phyloP scores from a whole-genome alignment of 2,888 invertebrate species.

The Eristalinus aeneus region DNA sequence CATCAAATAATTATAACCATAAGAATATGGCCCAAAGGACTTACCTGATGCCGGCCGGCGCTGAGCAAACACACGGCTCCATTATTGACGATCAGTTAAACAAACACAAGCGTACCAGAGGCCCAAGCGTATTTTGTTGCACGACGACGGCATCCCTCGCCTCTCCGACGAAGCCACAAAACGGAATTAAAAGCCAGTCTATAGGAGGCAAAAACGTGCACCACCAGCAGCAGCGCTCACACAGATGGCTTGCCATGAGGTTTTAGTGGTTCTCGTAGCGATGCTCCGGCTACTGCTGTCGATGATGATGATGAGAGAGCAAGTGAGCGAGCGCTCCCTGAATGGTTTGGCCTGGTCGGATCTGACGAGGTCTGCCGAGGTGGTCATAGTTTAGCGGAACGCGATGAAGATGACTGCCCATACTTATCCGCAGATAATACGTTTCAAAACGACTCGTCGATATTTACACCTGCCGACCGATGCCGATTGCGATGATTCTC shows the following conservation, averaged over 20 bases:
- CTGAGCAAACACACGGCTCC: constrained; percentile 64
- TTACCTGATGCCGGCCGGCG: constrained; percentile 55
- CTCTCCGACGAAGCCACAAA: constrained; percentile 44
- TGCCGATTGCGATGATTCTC: neutral
- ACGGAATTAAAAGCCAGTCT: constrained; percentile 64
- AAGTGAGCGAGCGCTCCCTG: neutral
- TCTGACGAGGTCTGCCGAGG: constrained; percentile 2
- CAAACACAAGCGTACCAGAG: constrained; percentile 55
- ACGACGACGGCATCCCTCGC: neutral
- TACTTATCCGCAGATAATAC: neutral
- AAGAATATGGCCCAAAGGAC: constrained; percentile 67
- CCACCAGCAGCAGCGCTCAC: constrained; percentile 2
- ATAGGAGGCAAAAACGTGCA: constrained; percentile 54
- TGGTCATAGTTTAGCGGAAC: neutral
- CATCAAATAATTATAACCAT: constrained; percentile 70
- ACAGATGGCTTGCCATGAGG: constrained; percentile 15
- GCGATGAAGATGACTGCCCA: neutral
- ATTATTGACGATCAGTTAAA: constrained; percentile 70
- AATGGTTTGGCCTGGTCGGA: constrained; percentile 1
- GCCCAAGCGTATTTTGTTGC: constrained; percentile 22
- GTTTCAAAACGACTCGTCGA: neutral
- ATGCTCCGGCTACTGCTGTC: neutral
- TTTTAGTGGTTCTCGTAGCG: constrained; percentile 11
- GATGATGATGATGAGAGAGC: neutral
- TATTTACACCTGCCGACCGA: neutral